These are phyloP conservation scores for Chlorops oryzae DNA, from an alignment of 1,140 invertebrate species.

Conservation along the genomic window DNA sequence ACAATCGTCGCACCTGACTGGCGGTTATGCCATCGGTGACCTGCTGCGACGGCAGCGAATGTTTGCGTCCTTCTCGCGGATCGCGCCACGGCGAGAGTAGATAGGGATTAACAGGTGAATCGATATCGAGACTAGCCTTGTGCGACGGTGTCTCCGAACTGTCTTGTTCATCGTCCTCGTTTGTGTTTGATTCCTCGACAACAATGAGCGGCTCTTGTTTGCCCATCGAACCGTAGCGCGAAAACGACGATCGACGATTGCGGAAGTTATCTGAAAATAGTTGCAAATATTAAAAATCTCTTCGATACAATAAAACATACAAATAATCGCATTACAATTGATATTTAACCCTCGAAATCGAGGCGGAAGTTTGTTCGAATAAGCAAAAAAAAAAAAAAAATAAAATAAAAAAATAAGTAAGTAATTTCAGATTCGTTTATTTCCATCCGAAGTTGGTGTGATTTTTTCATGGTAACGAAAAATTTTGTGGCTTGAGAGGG, in stretches of 20 bases:
- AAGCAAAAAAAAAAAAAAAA: no score
- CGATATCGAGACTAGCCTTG: conserved; percentile 59
- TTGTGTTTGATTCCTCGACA: conserved; percentile 65
- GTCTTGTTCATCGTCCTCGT: conserved; percentile 59
- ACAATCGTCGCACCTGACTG: conserved; percentile 71
- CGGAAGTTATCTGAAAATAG: conserved; percentile 36
- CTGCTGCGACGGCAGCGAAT: conserved; percentile 73
- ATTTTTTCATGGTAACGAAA: no score
- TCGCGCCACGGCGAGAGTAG: conserved; percentile 71
- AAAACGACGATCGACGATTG: conserved; percentile 49
- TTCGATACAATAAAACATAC: no score
- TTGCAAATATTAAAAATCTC: conserved; percentile 1
- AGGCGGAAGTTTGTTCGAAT: no score
- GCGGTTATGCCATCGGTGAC: conserved; percentile 77
- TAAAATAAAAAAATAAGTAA: no score
- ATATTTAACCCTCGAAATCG: no score
- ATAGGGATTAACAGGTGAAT: conserved; percentile 72
- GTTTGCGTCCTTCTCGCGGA: conserved; percentile 61
- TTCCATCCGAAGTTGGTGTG: no score
- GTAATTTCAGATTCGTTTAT: no score
- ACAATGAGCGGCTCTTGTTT: conserved; percentile 67
- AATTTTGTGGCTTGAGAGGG: no score
- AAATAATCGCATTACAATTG: no score
- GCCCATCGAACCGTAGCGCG: conserved; percentile 45
- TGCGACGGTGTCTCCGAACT: conserved; percentile 51